Conservation (phyloP, 2,888 invertebrate species). For the Ormyrus rosae region DNA sequence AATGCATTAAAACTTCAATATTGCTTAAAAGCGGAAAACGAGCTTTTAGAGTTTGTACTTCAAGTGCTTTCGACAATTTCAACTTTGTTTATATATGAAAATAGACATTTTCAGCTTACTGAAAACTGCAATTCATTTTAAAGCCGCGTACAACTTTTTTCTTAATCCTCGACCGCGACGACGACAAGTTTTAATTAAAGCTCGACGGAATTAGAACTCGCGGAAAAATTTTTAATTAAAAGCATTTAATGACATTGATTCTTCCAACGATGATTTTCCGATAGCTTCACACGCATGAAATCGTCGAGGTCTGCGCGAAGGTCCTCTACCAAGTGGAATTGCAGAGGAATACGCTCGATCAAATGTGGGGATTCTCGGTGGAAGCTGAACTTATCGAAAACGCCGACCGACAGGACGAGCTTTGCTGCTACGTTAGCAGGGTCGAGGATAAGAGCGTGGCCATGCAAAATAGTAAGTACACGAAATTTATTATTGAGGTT, state of each 20-base stretch:
- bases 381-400: slow-evolving; percentile 98
- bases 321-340: slow-evolving; percentile 97
- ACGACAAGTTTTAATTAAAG: no score
- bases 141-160: no score
- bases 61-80: background rate
- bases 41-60: background rate
- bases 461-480: slow-evolving; percentile 92
- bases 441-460: slow-evolving; percentile 97
- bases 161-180: no score
- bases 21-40: background rate
- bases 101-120: no score
- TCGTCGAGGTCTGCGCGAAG: slow-evolving; percentile 97
- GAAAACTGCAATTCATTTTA: no score
- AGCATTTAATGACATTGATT: no score
- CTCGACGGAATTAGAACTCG: no score
- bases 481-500: no score
- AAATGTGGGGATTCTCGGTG: slow-evolving; percentile 98
- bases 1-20: slow-evolving; percentile 17
- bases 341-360: slow-evolving; percentile 91
- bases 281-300: slow-evolving; percentile 94
- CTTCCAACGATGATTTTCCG: slow-evolving; percentile 59
- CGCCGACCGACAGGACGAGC: slow-evolving; percentile 95
- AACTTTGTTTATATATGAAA: background rate
- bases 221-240: no score
- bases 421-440: slow-evolving; percentile 97